Base-by-base conservation (phyloP, 2,888 invertebrate species). In the Miltochrista miniata region DNA sequence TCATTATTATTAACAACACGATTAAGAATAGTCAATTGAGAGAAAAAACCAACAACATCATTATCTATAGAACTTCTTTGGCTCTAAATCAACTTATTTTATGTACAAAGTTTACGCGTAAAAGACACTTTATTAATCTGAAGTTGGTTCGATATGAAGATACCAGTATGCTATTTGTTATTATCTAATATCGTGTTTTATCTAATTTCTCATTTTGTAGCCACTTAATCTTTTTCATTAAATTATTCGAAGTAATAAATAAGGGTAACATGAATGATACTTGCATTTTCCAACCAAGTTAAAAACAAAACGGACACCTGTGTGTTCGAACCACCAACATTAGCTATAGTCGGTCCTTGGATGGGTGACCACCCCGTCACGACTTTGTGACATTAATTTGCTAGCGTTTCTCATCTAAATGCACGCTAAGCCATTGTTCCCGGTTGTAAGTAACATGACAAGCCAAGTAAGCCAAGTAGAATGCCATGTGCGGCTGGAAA, bases 51-150 rank as follows among this genome's bases (percentile, higher is more conserved):
- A 7, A 29, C 12, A 34, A 24, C 10, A 18, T 46, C 18, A 39
- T 33, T 46, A 33, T 18, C 31, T 33, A 29, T n/a, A n/a, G n/a
- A n/a, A n/a, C n/a, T 60, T 52, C 59, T 43, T 42, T 46, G 29
- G 41, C 40, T 45, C 52, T 69, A 70, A 68, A 76, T 74, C 69
- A 74, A 60, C 65, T 56, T 74, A 70, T 69, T 76, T 76, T 74
- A 74, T 75, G 66, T 51, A 54, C 54, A 59, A 76, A 76, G 62
- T 76, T 76, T 63, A 53, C 52, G 45, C 65, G 69, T 74, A 70
- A 70, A 76, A 63, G 68, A 64, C 65, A 64, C 64, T 74, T 66
- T 72, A 70, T 72, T 70, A 72, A 67, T 54, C 54, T 50, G 45
- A 70, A 74, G 53, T 68, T 73, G 59, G 57, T 55, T 59, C 56